Evolutionary conservation across 2,888 invertebrate genomes (phyloP).

Genomic region (Ashinkailepas kermadecensis): DNA sequence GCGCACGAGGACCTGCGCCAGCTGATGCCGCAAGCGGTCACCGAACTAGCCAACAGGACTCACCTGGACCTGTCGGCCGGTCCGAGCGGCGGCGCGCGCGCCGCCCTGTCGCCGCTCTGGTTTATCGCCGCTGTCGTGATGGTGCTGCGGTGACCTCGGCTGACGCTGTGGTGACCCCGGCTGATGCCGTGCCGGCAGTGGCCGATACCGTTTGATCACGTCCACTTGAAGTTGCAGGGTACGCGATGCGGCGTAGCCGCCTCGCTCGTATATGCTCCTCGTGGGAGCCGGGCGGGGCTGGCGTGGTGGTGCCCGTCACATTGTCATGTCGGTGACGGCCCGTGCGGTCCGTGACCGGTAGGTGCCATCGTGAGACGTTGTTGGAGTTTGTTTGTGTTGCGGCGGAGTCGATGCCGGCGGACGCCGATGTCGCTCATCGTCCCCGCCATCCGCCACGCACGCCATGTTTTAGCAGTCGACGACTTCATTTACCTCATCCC

Average conservation of each 20-base stretch:
- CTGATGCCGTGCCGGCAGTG: background rate
- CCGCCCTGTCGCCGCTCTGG: background rate
- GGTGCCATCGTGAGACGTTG: background rate
- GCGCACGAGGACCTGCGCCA: slow-evolving; percentile 42
- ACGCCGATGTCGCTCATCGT: background rate
- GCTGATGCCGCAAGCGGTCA: slow-evolving; percentile 5
- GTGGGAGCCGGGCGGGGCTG: background rate
- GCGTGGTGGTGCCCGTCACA: background rate
- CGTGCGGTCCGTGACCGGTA: no score
- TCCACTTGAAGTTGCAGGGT: background rate
- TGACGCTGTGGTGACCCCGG: background rate
- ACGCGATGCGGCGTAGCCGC: background rate
- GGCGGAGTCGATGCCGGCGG: background rate
- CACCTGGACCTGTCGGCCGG: background rate
- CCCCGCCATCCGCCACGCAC: background rate
- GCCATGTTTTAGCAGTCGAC: background rate
- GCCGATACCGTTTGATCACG: background rate
- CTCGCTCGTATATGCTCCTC: background rate
- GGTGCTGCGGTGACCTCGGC: background rate
- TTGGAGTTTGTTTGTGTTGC: background rate
- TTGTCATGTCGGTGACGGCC: no score
- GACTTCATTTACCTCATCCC: slow-evolving; percentile 15
- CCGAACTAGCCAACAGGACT: slow-evolving; percentile 5
- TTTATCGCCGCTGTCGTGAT: background rate
- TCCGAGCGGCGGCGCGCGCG: background rate